Percentiles rank a stretch among this genome's conserved stretches.
Conservation (phyloP, 2,888 invertebrate species). For the Chrysolina americana region DNA sequence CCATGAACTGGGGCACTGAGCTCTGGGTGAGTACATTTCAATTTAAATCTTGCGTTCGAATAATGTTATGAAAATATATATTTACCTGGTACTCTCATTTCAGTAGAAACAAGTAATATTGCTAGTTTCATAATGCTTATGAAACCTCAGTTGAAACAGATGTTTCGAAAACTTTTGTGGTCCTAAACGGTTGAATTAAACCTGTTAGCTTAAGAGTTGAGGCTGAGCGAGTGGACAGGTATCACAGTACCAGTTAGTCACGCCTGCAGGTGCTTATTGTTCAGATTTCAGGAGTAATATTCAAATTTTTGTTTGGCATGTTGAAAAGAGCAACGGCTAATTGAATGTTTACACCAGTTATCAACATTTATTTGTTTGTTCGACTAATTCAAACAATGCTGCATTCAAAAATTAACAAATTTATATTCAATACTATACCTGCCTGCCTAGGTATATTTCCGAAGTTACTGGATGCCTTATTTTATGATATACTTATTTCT, state of each 20-base stretch:
- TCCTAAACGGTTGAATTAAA: constrained; percentile 49
- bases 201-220: constrained; percentile 47
- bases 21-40: constrained; percentile 75
- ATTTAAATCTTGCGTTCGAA: background rate
- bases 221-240: constrained; percentile 28
- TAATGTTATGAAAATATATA: background rate
- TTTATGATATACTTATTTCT: background rate
- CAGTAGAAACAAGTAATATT: background rate
- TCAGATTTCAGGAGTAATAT: constrained; percentile 7
- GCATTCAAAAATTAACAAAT: background rate
- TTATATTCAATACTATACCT: background rate
- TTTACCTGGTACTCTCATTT: background rate
- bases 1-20: constrained; percentile 79
- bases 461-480: too few species aligned
- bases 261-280: constrained; percentile 44
- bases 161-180: constrained; percentile 35
- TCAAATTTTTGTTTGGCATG: background rate
- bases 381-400: too few species aligned
- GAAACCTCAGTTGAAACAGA: background rate
- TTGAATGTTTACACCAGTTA: background rate
- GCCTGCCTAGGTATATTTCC: too few species aligned
- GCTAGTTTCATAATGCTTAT: too few species aligned
- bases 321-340: background rate
- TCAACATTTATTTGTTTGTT: too few species aligned
- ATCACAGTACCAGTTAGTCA: constrained; percentile 44